phyloP scores from a whole-genome alignment of 2,113 vertebrate species.

The Caretta caretta region DNA sequence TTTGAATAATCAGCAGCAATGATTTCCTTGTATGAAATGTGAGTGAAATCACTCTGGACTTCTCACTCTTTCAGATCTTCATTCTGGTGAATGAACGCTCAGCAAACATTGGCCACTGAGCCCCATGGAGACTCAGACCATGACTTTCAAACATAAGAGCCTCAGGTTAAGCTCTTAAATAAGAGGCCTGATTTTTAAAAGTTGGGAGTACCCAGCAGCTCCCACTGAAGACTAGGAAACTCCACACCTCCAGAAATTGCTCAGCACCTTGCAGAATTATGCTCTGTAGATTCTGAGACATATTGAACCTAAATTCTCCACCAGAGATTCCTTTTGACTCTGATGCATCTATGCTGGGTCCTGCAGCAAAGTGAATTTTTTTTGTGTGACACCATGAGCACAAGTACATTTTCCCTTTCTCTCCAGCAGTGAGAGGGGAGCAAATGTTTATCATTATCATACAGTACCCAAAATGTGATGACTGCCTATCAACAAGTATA shows the following conservation, averaged over 20 bases:
- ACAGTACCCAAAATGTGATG: background rate
- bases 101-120: constrained; percentile 16
- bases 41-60: constrained; percentile 14
- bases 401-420: background rate
- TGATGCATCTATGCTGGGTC: background rate
- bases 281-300: constrained; percentile 17
- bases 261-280: background rate
- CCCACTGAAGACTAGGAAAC: background rate
- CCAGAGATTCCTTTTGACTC: background rate
- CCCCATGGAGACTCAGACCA: constrained; percentile 15
- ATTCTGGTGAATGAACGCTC: constrained; percentile 28
- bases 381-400: background rate
- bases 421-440: background rate
- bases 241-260: background rate
- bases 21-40: background rate
- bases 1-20: background rate
- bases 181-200: constrained; percentile 47
- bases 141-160: constrained; percentile 44
- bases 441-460: background rate
- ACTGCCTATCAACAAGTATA: background rate
- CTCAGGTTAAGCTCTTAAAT: constrained; percentile 65
- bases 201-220: constrained; percentile 51
- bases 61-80: constrained; percentile 34
- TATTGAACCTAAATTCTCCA: constrained; percentile 1
- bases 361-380: background rate